These are phyloP conservation scores for Scytalopus superciliaris DNA, from an alignment of 2,113 vertebrate genomes.

Conservation along the genomic window DNA sequence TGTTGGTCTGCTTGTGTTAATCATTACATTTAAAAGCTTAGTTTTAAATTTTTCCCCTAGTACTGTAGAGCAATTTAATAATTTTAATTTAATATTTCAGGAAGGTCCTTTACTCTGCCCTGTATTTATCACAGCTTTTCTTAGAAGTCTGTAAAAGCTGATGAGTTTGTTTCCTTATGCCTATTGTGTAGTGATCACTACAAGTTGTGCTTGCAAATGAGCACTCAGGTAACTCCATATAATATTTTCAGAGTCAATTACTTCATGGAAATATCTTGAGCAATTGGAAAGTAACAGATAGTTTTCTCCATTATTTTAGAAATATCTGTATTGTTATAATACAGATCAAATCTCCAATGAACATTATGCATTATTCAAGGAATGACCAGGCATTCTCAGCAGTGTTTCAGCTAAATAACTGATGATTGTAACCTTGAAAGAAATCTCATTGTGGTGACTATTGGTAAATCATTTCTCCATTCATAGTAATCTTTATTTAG, in stretches of 20 bases:
- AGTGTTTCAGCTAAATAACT: slow-evolving; percentile 84
- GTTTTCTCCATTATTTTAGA: slow-evolving; percentile 77
- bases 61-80: slow-evolving; percentile 52
- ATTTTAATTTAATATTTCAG: slow-evolving; percentile 66
- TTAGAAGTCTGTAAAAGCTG: slow-evolving; percentile 68
- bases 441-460: slow-evolving; percentile 79
- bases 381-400: slow-evolving; percentile 76
- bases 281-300: slow-evolving; percentile 72
- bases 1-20: slow-evolving; percentile 45
- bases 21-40: slow-evolving; percentile 70
- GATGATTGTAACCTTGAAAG: slow-evolving; percentile 89
- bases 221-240: slow-evolving; percentile 52
- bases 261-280: slow-evolving; percentile 75
- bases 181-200: slow-evolving; percentile 64
- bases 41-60: slow-evolving; percentile 56
- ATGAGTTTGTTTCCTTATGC: slow-evolving; percentile 71
- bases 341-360: slow-evolving; percentile 74
- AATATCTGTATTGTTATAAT: slow-evolving; percentile 76
- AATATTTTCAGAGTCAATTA: slow-evolving; percentile 76
- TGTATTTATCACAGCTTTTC: slow-evolving; percentile 62
- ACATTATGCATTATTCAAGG: slow-evolving; percentile 79
- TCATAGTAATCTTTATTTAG: slow-evolving; percentile 81
- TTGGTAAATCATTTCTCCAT: slow-evolving; percentile 83
- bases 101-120: slow-evolving; percentile 55
- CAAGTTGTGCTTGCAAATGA: slow-evolving; percentile 65